Percentiles rank a stretch among this genome's conserved stretches.
Evolutionary conservation across 2,888 invertebrate species (phyloP).

Genomic region (Portevinia maculata): DNA sequence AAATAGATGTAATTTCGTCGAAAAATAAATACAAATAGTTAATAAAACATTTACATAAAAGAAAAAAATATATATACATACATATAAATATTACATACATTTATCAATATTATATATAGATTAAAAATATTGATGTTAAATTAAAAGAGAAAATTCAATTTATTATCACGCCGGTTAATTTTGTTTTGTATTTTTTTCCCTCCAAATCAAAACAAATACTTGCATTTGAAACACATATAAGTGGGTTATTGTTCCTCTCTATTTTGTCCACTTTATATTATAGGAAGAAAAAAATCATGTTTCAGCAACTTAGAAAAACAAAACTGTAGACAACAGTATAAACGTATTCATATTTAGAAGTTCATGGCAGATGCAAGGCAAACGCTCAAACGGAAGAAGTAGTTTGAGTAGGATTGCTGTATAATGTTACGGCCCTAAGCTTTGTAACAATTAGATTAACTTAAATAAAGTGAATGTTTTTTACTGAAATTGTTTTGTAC

Average conservation of each 20-base stretch:
- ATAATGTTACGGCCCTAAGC: constrained; percentile 1
- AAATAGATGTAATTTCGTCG: constrained; percentile 29
- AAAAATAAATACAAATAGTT: constrained; percentile 32
- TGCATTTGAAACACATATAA: constrained; percentile 21
- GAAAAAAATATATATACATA: constrained; percentile 11
- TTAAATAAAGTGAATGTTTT: constrained; percentile 23
- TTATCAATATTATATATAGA: constrained; percentile 7
- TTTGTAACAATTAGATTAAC: neutral
- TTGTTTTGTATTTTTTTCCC: constrained; percentile 3
- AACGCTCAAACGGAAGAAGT: constrained; percentile 14
- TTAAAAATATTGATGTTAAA: constrained; percentile 31
- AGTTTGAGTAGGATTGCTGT: constrained; percentile 18
- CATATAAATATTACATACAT: constrained; percentile 11
- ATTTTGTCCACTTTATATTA: constrained; percentile 46
- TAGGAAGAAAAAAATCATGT: constrained; percentile 26
- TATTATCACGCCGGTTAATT: constrained; percentile 13
- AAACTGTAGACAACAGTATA: neutral
- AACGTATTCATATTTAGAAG: constrained; percentile 1
- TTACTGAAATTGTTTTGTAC: constrained; percentile 43
- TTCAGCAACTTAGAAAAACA: constrained; percentile 12
- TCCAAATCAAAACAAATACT: constrained; percentile 15
- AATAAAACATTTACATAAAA: constrained; percentile 44
- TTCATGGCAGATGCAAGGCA: constrained; percentile 22
- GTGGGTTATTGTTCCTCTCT: constrained; percentile 69
- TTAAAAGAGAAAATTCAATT: neutral